Conservation (phyloP, 2,888 invertebrate species). For the Epiperipatus broadwayi region DNA sequence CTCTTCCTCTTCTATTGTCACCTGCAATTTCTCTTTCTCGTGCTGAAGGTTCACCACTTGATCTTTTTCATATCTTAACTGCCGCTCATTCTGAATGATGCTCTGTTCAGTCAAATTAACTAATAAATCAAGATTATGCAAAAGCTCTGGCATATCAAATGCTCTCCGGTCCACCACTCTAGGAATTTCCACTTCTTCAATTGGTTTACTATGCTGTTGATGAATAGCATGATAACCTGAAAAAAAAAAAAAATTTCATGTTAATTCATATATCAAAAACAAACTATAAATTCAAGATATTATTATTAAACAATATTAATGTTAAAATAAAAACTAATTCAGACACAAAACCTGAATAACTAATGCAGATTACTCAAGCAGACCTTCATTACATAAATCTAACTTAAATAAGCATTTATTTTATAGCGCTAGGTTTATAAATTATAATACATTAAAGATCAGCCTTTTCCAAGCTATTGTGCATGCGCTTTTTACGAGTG, state of each 20-base stretch:
- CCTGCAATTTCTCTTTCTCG: conserved; percentile 50
- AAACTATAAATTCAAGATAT: not conserved
- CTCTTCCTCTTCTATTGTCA: conserved; percentile 48
- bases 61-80: conserved; percentile 54
- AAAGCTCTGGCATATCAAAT: conserved; percentile 59
- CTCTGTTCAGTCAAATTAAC: conserved; percentile 87
- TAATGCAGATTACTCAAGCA: too few relatives aligned
- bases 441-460: too few relatives aligned
- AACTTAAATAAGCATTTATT: too few relatives aligned
- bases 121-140: conserved; percentile 73
- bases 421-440: too few relatives aligned
- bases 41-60: conserved; percentile 54
- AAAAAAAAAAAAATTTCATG: conserved; percentile 31
- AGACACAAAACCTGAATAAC: too few relatives aligned
- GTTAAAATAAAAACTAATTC: not conserved
- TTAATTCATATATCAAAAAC: conserved; percentile 1
- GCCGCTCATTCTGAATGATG: conserved; percentile 65
- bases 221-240: conserved; percentile 74
- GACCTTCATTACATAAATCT: too few relatives aligned
- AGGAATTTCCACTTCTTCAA: conserved; percentile 34
- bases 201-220: conserved; percentile 40
- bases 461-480: too few relatives aligned
- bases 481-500: too few relatives aligned
- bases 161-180: conserved; percentile 19
- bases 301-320: not conserved